These are phyloP conservation scores for Eupithecia inturbata DNA, from an alignment of 2,888 invertebrate species.

Conservation along the genomic window DNA sequence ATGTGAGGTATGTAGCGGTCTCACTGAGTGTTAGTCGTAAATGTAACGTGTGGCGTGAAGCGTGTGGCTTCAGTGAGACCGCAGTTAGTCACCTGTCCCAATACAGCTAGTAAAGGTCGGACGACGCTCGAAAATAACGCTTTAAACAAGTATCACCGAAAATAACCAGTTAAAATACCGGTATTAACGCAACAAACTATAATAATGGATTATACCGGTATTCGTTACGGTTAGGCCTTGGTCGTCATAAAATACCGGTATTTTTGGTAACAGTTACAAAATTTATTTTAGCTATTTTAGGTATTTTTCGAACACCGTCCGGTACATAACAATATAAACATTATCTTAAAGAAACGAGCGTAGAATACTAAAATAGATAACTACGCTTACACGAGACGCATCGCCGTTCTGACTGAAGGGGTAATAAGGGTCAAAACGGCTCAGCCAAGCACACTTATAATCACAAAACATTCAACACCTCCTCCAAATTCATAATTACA, in stretches of 20 bases:
- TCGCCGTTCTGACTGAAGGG: slow-evolving; percentile 23
- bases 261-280: neutral
- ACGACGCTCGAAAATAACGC: slow-evolving; percentile 42
- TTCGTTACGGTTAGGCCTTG: neutral
- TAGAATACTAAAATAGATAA: slow-evolving; percentile 53
- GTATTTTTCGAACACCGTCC: slow-evolving; percentile 51
- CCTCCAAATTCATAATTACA: slow-evolving; percentile 30
- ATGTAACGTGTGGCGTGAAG: slow-evolving; percentile 23
- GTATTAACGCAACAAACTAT: neutral
- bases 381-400: slow-evolving; percentile 34
- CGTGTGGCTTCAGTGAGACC: slow-evolving; percentile 40
- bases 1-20: slow-evolving; percentile 27
- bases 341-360: slow-evolving; percentile 55
- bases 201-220: neutral
- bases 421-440: slow-evolving; percentile 23
- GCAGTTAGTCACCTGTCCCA: slow-evolving; percentile 51
- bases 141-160: neutral
- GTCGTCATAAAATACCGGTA: neutral
- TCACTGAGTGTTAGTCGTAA: slow-evolving; percentile 31
- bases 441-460: slow-evolving; percentile 40
- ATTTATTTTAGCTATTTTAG: neutral
- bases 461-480: slow-evolving; percentile 45
- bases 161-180: neutral
- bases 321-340: slow-evolving; percentile 57
- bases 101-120: slow-evolving; percentile 45